Conservation (phyloP, 2,888 invertebrate genomes). For the Petrolisthes manimaculis region DNA sequence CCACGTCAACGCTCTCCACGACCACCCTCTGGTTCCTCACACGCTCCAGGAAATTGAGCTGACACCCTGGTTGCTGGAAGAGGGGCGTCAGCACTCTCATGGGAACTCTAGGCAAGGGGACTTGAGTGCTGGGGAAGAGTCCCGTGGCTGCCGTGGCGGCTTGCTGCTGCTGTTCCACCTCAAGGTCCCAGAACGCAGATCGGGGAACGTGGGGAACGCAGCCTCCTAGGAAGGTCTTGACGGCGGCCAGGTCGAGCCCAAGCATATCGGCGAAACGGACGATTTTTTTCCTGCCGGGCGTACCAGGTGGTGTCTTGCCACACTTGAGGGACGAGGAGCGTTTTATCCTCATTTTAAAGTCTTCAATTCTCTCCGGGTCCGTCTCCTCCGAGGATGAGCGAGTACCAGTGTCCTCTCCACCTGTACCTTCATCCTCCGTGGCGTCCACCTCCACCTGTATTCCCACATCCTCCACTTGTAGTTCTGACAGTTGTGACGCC, state of each 20-base stretch:
- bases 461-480: constrained; percentile 47
- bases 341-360: constrained; percentile 74
- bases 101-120: constrained; percentile 31
- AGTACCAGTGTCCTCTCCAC: constrained; percentile 12
- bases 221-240: constrained; percentile 89
- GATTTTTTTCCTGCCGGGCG: constrained; percentile 84
- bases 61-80: constrained; percentile 86
- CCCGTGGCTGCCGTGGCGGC: constrained; percentile 2
- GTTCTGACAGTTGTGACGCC: constrained; percentile 49
- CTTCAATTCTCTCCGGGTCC: constrained; percentile 44
- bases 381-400: constrained; percentile 53
- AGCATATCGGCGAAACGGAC: constrained; percentile 95
- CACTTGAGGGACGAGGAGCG: constrained; percentile 89
- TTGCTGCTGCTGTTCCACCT: constrained; percentile 70
- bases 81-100: constrained; percentile 77
- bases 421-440: constrained; percentile 7
- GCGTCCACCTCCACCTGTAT: constrained; percentile 40
- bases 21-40: constrained; percentile 84
- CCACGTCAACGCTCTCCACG: constrained; percentile 83
- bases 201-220: constrained; percentile 88
- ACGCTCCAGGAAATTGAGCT: constrained; percentile 80
- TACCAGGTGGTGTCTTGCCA: constrained; percentile 92
- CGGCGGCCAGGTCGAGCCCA: constrained; percentile 91
- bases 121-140: constrained; percentile 21
- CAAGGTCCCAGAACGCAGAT: constrained; percentile 86